Evolutionary conservation across 2,888 invertebrate species (phyloP).

Genomic region (Ochropacha duplaris): DNA sequence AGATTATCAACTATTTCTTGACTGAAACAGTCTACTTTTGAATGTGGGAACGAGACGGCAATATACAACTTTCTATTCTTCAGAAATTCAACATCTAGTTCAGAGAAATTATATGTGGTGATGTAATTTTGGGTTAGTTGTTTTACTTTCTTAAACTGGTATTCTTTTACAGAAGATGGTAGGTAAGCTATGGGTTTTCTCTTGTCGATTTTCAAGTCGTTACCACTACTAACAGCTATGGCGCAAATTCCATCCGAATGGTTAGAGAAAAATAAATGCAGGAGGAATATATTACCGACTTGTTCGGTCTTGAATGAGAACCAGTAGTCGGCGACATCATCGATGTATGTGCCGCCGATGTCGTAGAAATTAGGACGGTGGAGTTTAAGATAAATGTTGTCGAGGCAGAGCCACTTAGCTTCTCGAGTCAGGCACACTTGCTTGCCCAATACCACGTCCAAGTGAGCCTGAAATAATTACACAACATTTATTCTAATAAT

Average conservation of each 20-base stretch:
- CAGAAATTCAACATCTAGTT: slow-evolving; percentile 58
- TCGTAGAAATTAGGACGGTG: slow-evolving; percentile 65
- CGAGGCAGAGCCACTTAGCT: slow-evolving; percentile 61
- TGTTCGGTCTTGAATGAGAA: slow-evolving; percentile 62
- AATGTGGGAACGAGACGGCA: slow-evolving; percentile 41
- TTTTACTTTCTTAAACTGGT: slow-evolving; percentile 36
- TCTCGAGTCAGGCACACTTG: slow-evolving; percentile 54
- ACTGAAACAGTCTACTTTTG: slow-evolving; percentile 25
- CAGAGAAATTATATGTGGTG: slow-evolving; percentile 60
- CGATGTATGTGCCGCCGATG: slow-evolving; percentile 66
- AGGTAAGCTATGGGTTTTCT: slow-evolving; percentile 49
- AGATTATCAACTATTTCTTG: slow-evolving; percentile 39
- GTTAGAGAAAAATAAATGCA: slow-evolving; percentile 65
- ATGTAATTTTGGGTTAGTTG: slow-evolving; percentile 43
- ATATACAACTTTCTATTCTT: slow-evolving; percentile 59
- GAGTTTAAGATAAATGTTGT: slow-evolving; percentile 61
- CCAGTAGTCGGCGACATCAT: slow-evolving; percentile 62
- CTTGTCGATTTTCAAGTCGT: slow-evolving; percentile 46
- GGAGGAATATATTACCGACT: slow-evolving; percentile 50
- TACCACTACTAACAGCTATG: slow-evolving; percentile 48
- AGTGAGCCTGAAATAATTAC: slow-evolving; percentile 36
- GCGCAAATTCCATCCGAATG: slow-evolving; percentile 47
- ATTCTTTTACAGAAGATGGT: slow-evolving; percentile 39
- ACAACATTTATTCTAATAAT: background rate
- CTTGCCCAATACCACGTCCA: slow-evolving; percentile 54